Base-by-base conservation (phyloP, 2,113 vertebrate genomes). In the Peucedramus taeniatus region DNA sequence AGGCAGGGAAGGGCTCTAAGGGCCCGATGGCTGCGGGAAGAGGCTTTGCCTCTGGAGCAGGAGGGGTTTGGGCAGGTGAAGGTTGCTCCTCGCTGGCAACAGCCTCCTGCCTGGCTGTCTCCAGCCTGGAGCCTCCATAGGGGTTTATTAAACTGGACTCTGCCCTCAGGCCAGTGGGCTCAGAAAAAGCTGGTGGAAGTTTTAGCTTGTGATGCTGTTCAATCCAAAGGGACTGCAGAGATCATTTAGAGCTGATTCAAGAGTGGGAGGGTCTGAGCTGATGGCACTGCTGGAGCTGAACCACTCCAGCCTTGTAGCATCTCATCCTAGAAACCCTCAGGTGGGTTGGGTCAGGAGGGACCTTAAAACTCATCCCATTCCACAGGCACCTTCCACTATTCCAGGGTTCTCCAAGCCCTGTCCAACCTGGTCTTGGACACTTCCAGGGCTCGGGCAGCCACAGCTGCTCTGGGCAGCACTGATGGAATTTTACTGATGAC, bases 251-350 rank as follows among this genome's bases (percentile, higher is more conserved):
- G 66, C 53, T 28, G 56, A 7, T 39, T 80, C 27, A 10, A 0
- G 63, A 21, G 42, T 15, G 8, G 19, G 19, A 40, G 15, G 7
- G 31, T 50, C 14, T 30, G 87, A 31, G 53, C 64, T 71, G 27
- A 14, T 0, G 7, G 24, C 9, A 5, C 21, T 26, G 69, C 77
- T 68, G 80, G 72, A 81, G 61, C 66, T 66, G 37, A 64, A 45
- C n/a, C 49, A 3, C 20, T 2, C 26, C 4, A 0, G 56, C 40
- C 65, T 37, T 2, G 3, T 4, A 9, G 51, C 57, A 26, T 19
- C 33, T n/a, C 18, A 20, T 13, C 26, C 27, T 6, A 6, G 35
- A 49, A 49, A 5, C 18, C 49, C 31, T 56, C 0, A 0, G 1
- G 6, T 24, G 35, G 17, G 15, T 4, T 35, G 61, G n/a, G 21